phyloP scores from a whole-genome alignment of 1,140 invertebrate genomes.

The Scaptomyza hsui region DNA sequence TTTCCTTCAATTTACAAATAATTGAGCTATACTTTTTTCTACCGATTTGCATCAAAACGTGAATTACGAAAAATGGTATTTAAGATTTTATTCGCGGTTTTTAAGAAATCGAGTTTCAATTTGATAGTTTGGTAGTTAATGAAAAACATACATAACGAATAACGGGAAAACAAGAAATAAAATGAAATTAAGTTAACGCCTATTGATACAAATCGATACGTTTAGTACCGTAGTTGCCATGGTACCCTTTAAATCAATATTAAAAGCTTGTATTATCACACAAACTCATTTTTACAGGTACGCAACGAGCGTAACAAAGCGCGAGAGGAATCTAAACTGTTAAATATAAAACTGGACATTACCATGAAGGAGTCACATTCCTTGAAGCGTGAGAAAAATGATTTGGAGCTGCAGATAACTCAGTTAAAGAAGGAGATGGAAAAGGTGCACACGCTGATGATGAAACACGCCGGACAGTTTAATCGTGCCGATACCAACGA shows the following conservation, averaged over 20 bases:
- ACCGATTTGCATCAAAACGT: too few relatives aligned
- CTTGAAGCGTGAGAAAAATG: constrained; percentile 91
- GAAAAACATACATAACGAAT: too few relatives aligned
- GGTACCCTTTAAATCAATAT: constrained; percentile 62
- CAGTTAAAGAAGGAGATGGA: constrained; percentile 92
- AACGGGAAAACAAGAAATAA: too few relatives aligned
- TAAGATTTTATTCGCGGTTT: too few relatives aligned
- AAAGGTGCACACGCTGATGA: constrained; percentile 87
- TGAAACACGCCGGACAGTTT: constrained; percentile 89
- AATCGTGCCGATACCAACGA: constrained; percentile 83
- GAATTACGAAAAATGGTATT: too few relatives aligned
- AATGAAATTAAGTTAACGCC: too few relatives aligned
- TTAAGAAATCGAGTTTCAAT: too few relatives aligned
- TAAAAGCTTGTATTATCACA: constrained; percentile 30
- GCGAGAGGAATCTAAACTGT: constrained; percentile 92
- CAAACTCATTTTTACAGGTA: constrained; percentile 84
- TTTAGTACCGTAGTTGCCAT: constrained; percentile 46
- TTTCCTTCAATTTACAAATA: too few relatives aligned
- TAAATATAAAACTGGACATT: constrained; percentile 91
- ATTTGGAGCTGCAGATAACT: constrained; percentile 91
- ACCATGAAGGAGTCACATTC: constrained; percentile 90
- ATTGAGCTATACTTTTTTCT: too few relatives aligned
- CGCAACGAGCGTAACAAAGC: constrained; percentile 94
- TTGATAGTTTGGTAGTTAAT: too few relatives aligned
- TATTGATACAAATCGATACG: too few relatives aligned